Evolutionary conservation across 2,888 invertebrate species (phyloP), one percentile per base, ranked within the genome.

Genomic region (Carabus problematicus): DNA sequence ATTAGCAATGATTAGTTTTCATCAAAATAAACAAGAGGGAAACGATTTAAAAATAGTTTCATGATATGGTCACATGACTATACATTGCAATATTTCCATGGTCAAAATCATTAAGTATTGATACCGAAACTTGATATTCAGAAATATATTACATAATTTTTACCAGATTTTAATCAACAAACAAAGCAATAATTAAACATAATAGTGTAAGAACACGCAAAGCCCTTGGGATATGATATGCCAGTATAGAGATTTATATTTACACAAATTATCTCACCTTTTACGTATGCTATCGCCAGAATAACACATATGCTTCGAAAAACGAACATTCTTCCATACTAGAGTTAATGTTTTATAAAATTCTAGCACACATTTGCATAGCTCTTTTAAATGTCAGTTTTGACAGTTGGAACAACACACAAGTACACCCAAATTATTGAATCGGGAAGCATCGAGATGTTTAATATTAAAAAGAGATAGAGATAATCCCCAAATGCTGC

Each of bases 361-460:
- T 43, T 45, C 52, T 42, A 40, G 39, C 42, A 41, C 60, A 60
- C 60, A 59, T 19, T 52, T 43, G 60, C 67, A 67, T 67, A 54
- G 52, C 60, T 67, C 12, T 47, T 18, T 42, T 42, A 67, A 67
- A 60, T 67, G 67, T 67, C 67, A 67, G 59, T 60, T 67, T 67
- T 67, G 67, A 69, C 69, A 69, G 62, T 69, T 69, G 55, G 42
- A 56, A 69, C 69, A 62, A 62, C 41, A 69, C 69, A 69, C 61
- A 69, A 49, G 52, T 69, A 61, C 69, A 69, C 69, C 69, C 69
- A 69, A 69, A 69, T 62, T 69, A 69, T 69, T 62, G 61, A 69
- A 69, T 69, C 29, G 49, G 18, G 29, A 11, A 1, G 40, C 11
- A 40, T 39, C 39, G 54, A 67, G 47, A 29, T 29, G 29, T 29